Evolutionary conservation across 2,888 invertebrate species (phyloP).

Genomic region (Chromoteleia sp.): DNA sequence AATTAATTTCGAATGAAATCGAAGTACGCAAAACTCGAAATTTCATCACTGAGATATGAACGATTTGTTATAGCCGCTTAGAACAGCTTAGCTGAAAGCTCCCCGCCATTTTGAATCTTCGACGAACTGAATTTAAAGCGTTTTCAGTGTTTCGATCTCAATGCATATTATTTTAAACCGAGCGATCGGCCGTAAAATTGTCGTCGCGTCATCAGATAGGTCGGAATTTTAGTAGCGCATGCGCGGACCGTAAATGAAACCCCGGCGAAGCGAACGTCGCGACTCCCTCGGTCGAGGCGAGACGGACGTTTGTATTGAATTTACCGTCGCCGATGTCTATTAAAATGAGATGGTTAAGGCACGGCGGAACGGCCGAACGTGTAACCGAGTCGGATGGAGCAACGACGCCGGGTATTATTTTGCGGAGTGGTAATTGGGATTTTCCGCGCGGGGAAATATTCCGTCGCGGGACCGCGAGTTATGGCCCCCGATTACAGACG

Average conservation of each 20-base stretch:
- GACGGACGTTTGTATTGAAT: conserved; percentile 69
- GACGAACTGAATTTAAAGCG: neutral
- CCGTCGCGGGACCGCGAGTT: conserved; percentile 67
- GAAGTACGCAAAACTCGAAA: too few relatives aligned
- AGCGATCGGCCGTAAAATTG: conserved; percentile 50
- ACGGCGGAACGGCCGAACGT: conserved; percentile 38
- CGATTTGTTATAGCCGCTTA: too few relatives aligned
- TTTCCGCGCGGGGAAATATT: conserved; percentile 62
- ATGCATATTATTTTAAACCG: conserved; percentile 1
- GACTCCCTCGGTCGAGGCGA: conserved; percentile 42
- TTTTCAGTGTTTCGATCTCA: neutral
- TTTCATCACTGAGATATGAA: too few relatives aligned
- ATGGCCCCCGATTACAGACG: conserved; percentile 74
- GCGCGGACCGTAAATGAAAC: conserved; percentile 52
- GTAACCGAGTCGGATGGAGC: conserved; percentile 43
- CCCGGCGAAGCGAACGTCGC: conserved; percentile 46
- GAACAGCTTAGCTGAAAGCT: too few relatives aligned
- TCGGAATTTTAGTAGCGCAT: conserved; percentile 57
- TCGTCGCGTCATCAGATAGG: conserved; percentile 58
- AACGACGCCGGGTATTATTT: conserved; percentile 51
- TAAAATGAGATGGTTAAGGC: conserved; percentile 66
- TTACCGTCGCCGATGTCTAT: conserved; percentile 67
- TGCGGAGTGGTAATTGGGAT: conserved; percentile 64
- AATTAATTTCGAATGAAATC: too few relatives aligned
- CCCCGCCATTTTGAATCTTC: too few relatives aligned